Evolutionary conservation across 2,797 vertebrate genomes (phyloP), one percentile per base, ranked within the genome.

Genomic region (Poliocrania exsul): DNA sequence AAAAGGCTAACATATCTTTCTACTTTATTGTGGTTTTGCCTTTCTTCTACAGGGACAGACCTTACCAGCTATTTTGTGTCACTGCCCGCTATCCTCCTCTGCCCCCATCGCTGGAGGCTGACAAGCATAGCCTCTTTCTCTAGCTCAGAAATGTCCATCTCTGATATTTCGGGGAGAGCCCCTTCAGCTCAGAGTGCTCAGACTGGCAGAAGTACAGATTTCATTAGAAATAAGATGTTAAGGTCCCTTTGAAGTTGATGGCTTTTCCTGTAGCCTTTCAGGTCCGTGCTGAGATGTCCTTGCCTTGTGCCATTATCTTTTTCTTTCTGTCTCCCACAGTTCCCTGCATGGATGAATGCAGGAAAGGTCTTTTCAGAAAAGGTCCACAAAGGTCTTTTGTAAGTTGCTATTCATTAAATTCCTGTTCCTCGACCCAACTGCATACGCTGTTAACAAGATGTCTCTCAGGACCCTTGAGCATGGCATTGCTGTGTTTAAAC

Each of bases 231-330:
- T 35, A 80, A 75, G 37, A 70, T 46, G 74, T 87, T 87, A 66
- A 42, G 20, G 60, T 56, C 49, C 46, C 85, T 94, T 73, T 94
- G 84, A 93, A 95, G 79, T 47, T 50, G 49, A 13, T 46, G 60
- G 71, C 40, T 89, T 87, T 94, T 88, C 69, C 49, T 73, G 46
- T 37, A 73, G 56, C 60, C 49, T 95, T 92, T 94, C 50, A 71
- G n/a, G 50, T 90, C 28, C 0, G 0, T 62, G 71, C 53, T 77
- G 74, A 92, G 46, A 12, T 86, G 46, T 67, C 92, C 67, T 82
- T 92, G 25, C 67, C 49, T 64, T 42, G 18, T 88, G 49, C 61
- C 29, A 19, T 93, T 93, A 86, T 60, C 44, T 86, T 64, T 86
- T 62, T 19, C 10, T 25, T 54, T 74, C 58, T 56, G 31, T 80